Conservation (phyloP, 2,888 invertebrate species). For the Parthenolecanium corni region DNA sequence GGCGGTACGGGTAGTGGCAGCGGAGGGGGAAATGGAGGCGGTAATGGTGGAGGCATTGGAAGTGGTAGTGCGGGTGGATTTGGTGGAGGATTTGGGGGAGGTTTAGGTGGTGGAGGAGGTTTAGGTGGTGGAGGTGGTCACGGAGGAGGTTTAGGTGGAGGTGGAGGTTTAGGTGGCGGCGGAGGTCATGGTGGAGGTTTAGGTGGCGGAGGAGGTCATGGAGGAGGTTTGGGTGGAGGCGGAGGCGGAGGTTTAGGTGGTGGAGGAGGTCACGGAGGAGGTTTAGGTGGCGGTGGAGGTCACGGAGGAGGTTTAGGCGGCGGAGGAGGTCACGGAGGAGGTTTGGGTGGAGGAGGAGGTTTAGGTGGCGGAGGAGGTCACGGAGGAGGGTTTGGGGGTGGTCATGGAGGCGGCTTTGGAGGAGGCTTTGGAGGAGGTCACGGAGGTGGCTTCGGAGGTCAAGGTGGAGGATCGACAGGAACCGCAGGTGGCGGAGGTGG, state of each 20-base stretch:
- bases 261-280: constrained; percentile 18
- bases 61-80: constrained; percentile 5
- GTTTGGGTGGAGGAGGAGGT: background rate
- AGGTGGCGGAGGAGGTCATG: constrained; percentile 16
- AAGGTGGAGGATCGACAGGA: constrained; percentile 21
- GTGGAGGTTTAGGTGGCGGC: background rate
- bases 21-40: constrained; percentile 11
- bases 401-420: background rate
- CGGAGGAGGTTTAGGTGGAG: background rate
- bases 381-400: background rate
- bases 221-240: constrained; percentile 19
- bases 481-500: background rate
- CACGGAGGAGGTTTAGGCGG: constrained; percentile 4
- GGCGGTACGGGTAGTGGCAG: constrained; percentile 21
- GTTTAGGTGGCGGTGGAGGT: constrained; percentile 10
- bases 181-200: constrained; percentile 12
- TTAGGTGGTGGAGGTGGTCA: background rate
- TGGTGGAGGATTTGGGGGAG: background rate
- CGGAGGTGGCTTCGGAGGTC: constrained; percentile 33
- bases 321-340: constrained; percentile 1
- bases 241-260: constrained; percentile 8
- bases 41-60: constrained; percentile 2
- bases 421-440: constrained; percentile 37
- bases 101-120: constrained; percentile 9
- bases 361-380: constrained; percentile 9